These are phyloP conservation scores for Oscheius sp. DNA, from an alignment of 2,888 invertebrate genomes.

Conservation along the genomic window DNA sequence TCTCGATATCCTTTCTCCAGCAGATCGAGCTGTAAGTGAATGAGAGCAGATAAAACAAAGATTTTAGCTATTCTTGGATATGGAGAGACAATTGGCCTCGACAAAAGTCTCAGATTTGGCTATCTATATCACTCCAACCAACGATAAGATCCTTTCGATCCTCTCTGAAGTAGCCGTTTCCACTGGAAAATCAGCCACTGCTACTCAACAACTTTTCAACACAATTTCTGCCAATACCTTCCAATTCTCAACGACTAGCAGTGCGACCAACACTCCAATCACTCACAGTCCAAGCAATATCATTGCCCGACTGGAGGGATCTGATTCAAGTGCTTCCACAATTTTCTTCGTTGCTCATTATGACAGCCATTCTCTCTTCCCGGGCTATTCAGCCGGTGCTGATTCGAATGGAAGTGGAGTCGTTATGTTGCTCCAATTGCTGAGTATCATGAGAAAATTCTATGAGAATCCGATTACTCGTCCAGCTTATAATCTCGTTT, in stretches of 20 bases:
- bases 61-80: constrained; percentile 51
- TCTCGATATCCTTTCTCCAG: constrained; percentile 46
- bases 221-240: constrained; percentile 65
- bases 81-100: constrained; percentile 48
- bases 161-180: constrained; percentile 16
- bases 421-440: constrained; percentile 85
- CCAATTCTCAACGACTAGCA: constrained; percentile 39
- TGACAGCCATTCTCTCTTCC: constrained; percentile 87
- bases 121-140: constrained; percentile 57
- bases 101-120: constrained; percentile 56
- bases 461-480: constrained; percentile 59
- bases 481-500: constrained; percentile 74
- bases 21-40: constrained; percentile 45
- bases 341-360: constrained; percentile 91
- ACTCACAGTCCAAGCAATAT: constrained; percentile 26
- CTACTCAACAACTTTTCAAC: constrained; percentile 57
- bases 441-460: constrained; percentile 78
- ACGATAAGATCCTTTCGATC: constrained; percentile 18
- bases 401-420: constrained; percentile 93
- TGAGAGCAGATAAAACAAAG: not conserved
- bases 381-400: constrained; percentile 86
- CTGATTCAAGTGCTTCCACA: constrained; percentile 77
- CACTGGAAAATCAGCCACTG: constrained; percentile 34
- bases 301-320: constrained; percentile 49
- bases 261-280: constrained; percentile 6